These are phyloP conservation scores for Elephantulus edwardii DNA, from an alignment of 2,113 vertebrate genomes.

Conservation along the genomic window DNA sequence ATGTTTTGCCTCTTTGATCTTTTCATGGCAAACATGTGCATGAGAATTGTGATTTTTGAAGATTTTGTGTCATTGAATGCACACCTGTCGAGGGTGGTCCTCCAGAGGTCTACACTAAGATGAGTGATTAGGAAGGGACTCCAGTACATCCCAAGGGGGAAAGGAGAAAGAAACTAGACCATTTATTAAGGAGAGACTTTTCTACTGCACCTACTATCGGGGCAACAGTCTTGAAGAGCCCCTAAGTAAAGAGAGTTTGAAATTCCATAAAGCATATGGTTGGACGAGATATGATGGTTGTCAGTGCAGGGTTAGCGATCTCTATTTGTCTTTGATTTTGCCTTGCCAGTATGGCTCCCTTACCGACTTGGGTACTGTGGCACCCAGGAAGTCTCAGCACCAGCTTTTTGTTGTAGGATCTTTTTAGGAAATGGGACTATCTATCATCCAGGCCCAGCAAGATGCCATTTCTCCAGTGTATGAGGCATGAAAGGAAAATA, in stretches of 20 bases:
- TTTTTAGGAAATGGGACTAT: neutral
- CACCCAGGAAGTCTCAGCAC: neutral
- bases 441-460: neutral
- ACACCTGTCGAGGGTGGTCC: neutral
- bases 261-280: neutral
- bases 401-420: neutral
- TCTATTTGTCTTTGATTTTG: neutral
- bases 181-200: neutral
- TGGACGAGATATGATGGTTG: neutral
- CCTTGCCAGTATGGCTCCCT: neutral
- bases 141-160: neutral
- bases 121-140: neutral
- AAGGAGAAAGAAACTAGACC: neutral
- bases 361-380: neutral
- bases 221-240: neutral
- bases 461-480: neutral
- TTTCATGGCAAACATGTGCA: neutral
- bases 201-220: neutral
- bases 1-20: neutral
- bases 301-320: neutral
- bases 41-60: neutral
- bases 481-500: neutral
- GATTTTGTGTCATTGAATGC: neutral
- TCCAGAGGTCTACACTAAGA: neutral
- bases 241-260: neutral